Base-by-base conservation (phyloP, 1,140 invertebrate genomes). In the Scylla paramamosain region DNA sequence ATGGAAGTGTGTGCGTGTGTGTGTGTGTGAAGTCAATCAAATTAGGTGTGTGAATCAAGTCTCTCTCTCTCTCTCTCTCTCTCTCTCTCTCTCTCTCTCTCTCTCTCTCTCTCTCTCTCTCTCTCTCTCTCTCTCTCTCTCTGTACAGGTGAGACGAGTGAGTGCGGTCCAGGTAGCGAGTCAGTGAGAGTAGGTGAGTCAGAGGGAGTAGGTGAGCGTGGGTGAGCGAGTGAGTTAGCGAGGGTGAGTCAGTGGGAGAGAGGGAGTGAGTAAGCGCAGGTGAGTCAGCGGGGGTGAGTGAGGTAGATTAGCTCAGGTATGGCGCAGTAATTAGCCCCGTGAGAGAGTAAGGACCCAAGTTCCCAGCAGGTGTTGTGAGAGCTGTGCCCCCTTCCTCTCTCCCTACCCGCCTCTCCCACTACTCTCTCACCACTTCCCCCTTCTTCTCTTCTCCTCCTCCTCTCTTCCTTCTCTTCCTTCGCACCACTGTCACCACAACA, bases 401-500 rank as follows among this genome's bases (percentile, higher is more conserved):
- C 88, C n/a, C 67, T 77, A 2, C 20, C 52, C 10, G 12, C 52
- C 20, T 59, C 52, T 59, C 52, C 52, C 20, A 1, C 52, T 4
- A 12, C 52, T 59, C 52, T 20, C 20, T 20, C 84, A 20, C 84
- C 32, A 14, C 84, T n/a, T 86, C 84, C 20, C n/a, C 84, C 28
- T 39, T n/a, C n/a, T 59, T 20, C 20, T 59, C 52, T 59, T 59
- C 52, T 59, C 52, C 52, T 59, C 10, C 52, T 59, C 10, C 52
- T 59, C 20, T 59, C 52, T 59, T 12, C 20, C 52, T 59, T 20
- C 52, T 59, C 52, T 20, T 77, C n/a, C 67, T n/a, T 25, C n/a
- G 7, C 86, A 39, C 12, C 86, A 39, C 86, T 16, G 12, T 46
- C 86, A 88, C 86, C 86, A 88, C 86, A n/a, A 77, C 67, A 77